A percentile compares a stretch with the other conserved stretches of the same genome.
Conservation (phyloP, 2,888 invertebrate genomes). For the Acrobasis repandana region DNA sequence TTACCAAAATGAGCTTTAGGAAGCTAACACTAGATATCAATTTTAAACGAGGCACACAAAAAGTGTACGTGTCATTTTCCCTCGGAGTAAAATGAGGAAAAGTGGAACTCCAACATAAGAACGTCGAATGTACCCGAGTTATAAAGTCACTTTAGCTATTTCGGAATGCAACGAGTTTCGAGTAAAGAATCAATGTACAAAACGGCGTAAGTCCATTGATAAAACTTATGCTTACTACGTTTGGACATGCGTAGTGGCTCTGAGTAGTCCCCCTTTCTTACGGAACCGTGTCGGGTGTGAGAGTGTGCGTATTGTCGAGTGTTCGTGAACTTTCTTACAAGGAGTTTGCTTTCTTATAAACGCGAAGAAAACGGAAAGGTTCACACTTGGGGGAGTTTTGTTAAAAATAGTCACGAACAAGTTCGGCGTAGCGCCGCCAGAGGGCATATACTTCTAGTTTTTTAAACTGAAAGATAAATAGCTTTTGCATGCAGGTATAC, state of each 20-base stretch:
- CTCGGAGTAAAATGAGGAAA: accelerated
- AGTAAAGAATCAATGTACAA: constrained; percentile 22
- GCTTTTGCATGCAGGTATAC: background rate
- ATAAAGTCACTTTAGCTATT: constrained; percentile 37
- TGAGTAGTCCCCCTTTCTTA: constrained; percentile 35
- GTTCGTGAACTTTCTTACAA: constrained; percentile 71
- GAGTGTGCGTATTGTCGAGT: constrained; percentile 55
- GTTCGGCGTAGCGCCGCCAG: constrained; percentile 57
- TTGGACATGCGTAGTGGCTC: constrained; percentile 31
- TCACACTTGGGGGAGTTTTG: constrained; percentile 73
- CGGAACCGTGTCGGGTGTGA: constrained; percentile 37
- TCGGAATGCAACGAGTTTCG: constrained; percentile 28
- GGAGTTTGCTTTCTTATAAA: constrained; percentile 76
- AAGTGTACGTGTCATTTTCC: constrained; percentile 29
- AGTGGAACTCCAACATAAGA: constrained; percentile 37
- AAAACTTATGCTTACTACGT: constrained; percentile 39
- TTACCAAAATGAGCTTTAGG: background rate
- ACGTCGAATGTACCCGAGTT: constrained; percentile 35
- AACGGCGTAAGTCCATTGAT: constrained; percentile 31
- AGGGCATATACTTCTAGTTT: constrained; percentile 60
- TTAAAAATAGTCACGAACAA: constrained; percentile 65
- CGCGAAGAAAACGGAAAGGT: constrained; percentile 78
- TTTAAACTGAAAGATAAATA: background rate
- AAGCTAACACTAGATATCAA: background rate
- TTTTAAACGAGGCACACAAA: constrained; percentile 31